Conservation (phyloP, 2,113 vertebrate genomes). For the Pachycephala philippinensis region DNA sequence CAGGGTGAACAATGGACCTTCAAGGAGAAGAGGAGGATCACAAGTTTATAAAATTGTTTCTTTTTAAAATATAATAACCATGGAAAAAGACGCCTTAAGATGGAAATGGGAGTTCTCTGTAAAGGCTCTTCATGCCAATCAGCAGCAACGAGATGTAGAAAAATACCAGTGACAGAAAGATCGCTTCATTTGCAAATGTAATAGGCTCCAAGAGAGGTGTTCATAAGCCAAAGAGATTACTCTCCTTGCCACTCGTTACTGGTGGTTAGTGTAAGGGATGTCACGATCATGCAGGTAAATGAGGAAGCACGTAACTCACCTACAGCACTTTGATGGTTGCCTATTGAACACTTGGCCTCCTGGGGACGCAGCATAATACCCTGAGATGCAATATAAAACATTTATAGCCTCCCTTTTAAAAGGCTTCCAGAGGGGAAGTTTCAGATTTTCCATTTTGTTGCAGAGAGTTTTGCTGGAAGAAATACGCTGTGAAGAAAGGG, state of each 20-base stretch:
- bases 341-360: neutral
- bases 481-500: neutral
- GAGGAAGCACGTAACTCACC: conserved; percentile 20
- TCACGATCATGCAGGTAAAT: neutral
- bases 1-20: neutral
- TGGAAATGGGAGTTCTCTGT: neutral
- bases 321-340: neutral
- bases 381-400: conserved; percentile 25
- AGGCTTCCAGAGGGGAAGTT: conserved; percentile 10
- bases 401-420: conserved; percentile 28
- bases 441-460: conserved; percentile 11
- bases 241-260: neutral
- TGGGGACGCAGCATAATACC: neutral
- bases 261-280: neutral
- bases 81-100: neutral
- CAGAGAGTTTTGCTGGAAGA: neutral
- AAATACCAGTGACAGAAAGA: neutral
- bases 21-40: neutral
- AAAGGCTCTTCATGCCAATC: neutral
- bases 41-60: neutral
- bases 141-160: neutral
- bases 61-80: neutral
- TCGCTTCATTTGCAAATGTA: neutral
- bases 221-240: neutral
- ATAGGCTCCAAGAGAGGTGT: neutral